A percentile compares a stretch with the other conserved stretches of the same genome.
Conservation (phyloP, 2,888 invertebrate genomes). For the Oxyteleia sp. region DNA sequence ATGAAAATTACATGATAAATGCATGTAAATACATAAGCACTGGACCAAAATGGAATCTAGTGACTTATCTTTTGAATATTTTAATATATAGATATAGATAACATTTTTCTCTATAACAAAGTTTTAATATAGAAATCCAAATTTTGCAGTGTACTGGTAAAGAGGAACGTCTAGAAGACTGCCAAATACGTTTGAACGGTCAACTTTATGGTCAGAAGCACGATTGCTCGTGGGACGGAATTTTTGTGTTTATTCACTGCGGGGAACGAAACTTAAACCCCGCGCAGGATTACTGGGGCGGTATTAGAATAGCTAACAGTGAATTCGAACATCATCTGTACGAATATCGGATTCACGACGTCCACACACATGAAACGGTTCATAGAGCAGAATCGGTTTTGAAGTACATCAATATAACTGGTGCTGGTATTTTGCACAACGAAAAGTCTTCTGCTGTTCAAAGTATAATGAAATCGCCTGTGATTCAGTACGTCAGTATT, state of each 20-base stretch:
- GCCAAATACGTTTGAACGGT: slow-evolving; percentile 95
- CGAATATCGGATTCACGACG: slow-evolving; percentile 94
- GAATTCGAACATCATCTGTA: slow-evolving; percentile 96
- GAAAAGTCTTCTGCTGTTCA: slow-evolving; percentile 98
- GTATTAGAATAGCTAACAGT: slow-evolving; percentile 96
- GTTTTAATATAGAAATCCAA: too few relatives aligned
- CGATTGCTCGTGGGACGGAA: slow-evolving; percentile 95
- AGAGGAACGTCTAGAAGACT: slow-evolving; percentile 93
- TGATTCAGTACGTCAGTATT: slow-evolving; percentile 94
- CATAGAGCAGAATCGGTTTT: slow-evolving; percentile 93
- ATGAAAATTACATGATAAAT: too few relatives aligned
- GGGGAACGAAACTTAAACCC: slow-evolving; percentile 91
- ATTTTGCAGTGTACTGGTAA: slow-evolving; percentile 91
- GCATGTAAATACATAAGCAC: too few relatives aligned
- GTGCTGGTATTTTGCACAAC: slow-evolving; percentile 98
- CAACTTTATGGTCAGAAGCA: slow-evolving; percentile 95
- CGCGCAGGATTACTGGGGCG: slow-evolving; percentile 96
- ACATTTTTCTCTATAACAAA: too few relatives aligned
- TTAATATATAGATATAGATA: too few relatives aligned
- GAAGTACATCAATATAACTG: slow-evolving; percentile 93
- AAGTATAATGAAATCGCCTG: slow-evolving; percentile 95
- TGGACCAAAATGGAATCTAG: too few relatives aligned
- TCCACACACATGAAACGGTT: slow-evolving; percentile 92
- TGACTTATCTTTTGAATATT: too few relatives aligned
- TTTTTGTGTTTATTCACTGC: slow-evolving; percentile 98